Evolutionary conservation across 2,113 vertebrate genomes (phyloP), one percentile per base, ranked within the genome.

Genomic region (Chamaea fasciata): DNA sequence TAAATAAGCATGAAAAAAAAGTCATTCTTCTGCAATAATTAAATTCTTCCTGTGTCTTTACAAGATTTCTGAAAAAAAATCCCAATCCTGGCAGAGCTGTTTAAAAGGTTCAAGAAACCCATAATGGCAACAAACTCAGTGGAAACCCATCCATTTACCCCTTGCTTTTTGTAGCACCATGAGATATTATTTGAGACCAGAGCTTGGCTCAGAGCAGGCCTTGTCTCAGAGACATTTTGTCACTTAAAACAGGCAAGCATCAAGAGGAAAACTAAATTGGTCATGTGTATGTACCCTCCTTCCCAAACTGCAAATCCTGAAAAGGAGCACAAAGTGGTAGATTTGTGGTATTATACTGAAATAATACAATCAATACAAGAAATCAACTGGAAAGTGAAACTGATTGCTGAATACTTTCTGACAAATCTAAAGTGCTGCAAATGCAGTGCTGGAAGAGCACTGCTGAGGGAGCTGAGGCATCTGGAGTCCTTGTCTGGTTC

Each of bases 1-100:
- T 93, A 96, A 97, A 97, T 69, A 92, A 90, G 68, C 55, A 56
- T 13, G 39, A 2, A 28, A 33, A 64, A 83, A 73, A 50, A 52
- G 15, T 23, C 19, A 21, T 85, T 84, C 79, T 47, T 7, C n/a
- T 77, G 57, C 69, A 93, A 70, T 46, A 87, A 96, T 96, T 83
- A 93, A 97, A 94, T 83, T 85, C 87, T 97, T 97, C 64, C 83
- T 75, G 87, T 90, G 53, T 41, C 87, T 93, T 96, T 92, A 76
- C 42, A 69, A 47, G 67, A 39, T 69, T 84, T 53, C 87, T 94
- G 94, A 21, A 59, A 80, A 67, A 47, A 59, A 46, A 92, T 42
- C 44, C 17, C 33, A 52, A 4, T 89, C 42, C 68, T 70, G 76
- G 20, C 27, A 76, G 75, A 68, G 44, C 28, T 55, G 46, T 90